Conservation (phyloP, 2,797 vertebrate species). For the Enteromius argenteus region DNA sequence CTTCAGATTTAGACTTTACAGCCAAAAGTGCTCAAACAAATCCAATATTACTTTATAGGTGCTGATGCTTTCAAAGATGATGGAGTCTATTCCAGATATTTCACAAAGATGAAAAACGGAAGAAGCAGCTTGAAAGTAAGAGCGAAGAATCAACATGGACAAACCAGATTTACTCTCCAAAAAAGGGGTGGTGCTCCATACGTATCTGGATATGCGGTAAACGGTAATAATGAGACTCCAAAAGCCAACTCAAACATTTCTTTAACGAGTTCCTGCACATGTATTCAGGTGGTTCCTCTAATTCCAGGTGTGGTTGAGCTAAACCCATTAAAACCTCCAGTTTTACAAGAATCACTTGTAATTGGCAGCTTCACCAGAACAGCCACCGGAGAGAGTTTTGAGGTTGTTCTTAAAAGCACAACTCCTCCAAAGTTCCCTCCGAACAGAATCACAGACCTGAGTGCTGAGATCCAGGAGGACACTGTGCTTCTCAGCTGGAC, state of each 20-base stretch:
- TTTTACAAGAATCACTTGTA: conserved; percentile 29
- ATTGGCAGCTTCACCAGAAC: conserved; percentile 66
- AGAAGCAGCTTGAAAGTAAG: conserved; percentile 72
- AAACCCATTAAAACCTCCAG: conserved; percentile 65
- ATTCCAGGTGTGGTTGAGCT: conserved; percentile 68
- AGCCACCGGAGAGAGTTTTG: conserved; percentile 67
- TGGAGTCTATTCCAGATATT: conserved; percentile 76
- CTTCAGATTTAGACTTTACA: not conserved
- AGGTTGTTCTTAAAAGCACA: conserved; percentile 42
- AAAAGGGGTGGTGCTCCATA: conserved; percentile 67
- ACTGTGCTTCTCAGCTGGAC: conserved; percentile 72
- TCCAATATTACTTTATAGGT: conserved; percentile 59
- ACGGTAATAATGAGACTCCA: conserved; percentile 62
- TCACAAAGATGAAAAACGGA: conserved; percentile 69
- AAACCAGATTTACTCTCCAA: not conserved
- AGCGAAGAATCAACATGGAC: conserved; percentile 58
- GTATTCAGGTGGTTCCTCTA: not conserved
- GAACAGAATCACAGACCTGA: conserved; percentile 73
- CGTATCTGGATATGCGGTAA: conserved; percentile 69
- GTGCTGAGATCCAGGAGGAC: conserved; percentile 61
- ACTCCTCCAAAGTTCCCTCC: conserved; percentile 65
- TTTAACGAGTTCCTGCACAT: not conserved
- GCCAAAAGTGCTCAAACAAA: not conserved
- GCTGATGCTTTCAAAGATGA: conserved; percentile 74
- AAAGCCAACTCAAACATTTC: not conserved